A percentile compares a stretch with the other conserved stretches of the same genome.
phyloP scores from a whole-genome alignment of 2,113 vertebrate genomes.

The Phoxinus phoxinus region DNA sequence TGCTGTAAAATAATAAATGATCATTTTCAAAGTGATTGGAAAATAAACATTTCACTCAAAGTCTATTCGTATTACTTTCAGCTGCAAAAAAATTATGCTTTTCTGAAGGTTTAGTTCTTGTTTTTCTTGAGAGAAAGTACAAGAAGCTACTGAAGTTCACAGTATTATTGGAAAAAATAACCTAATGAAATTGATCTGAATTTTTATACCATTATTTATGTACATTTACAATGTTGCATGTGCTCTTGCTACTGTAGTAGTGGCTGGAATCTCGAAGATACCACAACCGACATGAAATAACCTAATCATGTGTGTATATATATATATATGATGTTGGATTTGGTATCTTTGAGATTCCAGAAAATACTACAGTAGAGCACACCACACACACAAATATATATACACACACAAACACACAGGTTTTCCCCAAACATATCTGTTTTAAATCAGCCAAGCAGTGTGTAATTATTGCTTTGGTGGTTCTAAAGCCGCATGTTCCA shows the following conservation, averaged over 20 bases:
- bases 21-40: not conserved
- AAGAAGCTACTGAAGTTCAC: not conserved
- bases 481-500: slow-evolving; percentile 52
- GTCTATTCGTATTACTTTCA: not conserved
- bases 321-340: too few relatives aligned
- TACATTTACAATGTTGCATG: not conserved
- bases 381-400: too few relatives aligned
- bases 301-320: too few relatives aligned
- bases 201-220: not conserved
- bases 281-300: too few relatives aligned
- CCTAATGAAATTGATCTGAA: not conserved
- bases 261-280: not conserved
- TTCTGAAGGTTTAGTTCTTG: not conserved
- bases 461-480: slow-evolving; percentile 69
- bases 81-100: not conserved
- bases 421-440: slow-evolving; percentile 61
- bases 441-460: slow-evolving; percentile 68
- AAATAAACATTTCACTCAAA: not conserved
- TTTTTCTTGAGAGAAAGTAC: not conserved
- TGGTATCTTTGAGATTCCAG: too few relatives aligned
- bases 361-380: too few relatives aligned
- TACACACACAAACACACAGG: too few relatives aligned
- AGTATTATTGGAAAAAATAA: not conserved
- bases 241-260: not conserved
- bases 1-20: not conserved